Evolutionary conservation across 2,113 vertebrate species (phyloP), one percentile per base, ranked within the genome.

Genomic region (Poicephalus gulielmi): DNA sequence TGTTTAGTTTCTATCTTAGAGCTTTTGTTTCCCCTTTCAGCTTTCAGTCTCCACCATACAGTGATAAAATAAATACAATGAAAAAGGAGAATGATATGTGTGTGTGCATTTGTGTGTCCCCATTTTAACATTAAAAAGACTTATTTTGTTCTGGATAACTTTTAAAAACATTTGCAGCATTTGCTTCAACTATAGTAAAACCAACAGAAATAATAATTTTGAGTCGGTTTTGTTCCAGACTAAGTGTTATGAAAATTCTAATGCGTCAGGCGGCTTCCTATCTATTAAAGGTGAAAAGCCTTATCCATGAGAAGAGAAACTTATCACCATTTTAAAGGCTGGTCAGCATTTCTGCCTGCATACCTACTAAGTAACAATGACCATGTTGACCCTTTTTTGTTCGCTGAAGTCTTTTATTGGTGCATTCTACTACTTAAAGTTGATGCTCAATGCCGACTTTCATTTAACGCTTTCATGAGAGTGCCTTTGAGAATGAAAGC

Each of bases 401-500:
- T 86, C 3, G 2, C 62, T 84, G 49, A 83, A 92, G 70, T 92
- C 88, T 93, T 96, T 95, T 89, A 94, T 95, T 77, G 86, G 69
- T 62, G 80, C 49, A 87, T 76, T 96, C 74, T 86, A 44, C 62
- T 39, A 67, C 82, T 71, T 73, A 75, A 75, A 94, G 83, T 82
- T 91, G 88, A 91, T 49, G 53, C 62, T 73, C 66, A 91, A 44
- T 79, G 86, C n/a, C 0, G 7, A 82, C 88, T 94, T 96, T 92
- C 63, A 91, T 88, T 90, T 24, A 93, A 67, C n/a, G 55, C 86
- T 94, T 83, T 96, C 92, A 92, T 91, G 80, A 66, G 95, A 87
- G 62, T 73, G 83, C 86, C 77, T 96, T 95, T 96, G 92, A 94
- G 86, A 95, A 68, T 88, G 74, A 95, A 94, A 93, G 77, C 47